A percentile compares a stretch with the other conserved stretches of the same genome.
Evolutionary conservation across 2,888 invertebrate genomes (phyloP).

Genomic region (Eumacrocentrus americanus): DNA sequence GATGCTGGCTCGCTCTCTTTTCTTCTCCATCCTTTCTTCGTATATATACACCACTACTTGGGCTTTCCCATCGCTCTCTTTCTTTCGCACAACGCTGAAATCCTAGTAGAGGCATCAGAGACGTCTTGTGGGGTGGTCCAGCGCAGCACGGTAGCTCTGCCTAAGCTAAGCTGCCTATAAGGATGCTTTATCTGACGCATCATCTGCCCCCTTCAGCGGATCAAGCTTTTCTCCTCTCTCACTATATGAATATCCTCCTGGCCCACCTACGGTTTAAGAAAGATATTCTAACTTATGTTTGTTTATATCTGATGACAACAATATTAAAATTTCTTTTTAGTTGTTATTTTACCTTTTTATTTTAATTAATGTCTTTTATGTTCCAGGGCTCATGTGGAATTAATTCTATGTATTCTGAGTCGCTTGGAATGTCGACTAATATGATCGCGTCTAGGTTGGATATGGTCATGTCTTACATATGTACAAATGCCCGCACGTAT

Average conservation of each 20-base stretch:
- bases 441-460: too few relatives aligned
- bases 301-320: too few relatives aligned
- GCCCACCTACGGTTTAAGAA: constrained; percentile 24
- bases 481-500: too few relatives aligned
- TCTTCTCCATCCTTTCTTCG: constrained; percentile 8
- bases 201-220: constrained; percentile 41
- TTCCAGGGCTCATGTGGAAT: too few relatives aligned
- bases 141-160: constrained; percentile 58
- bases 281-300: not conserved
- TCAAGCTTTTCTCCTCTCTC: constrained; percentile 31
- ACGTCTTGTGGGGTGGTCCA: constrained; percentile 43
- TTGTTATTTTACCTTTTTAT: too few relatives aligned
- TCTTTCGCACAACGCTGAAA: constrained; percentile 50
- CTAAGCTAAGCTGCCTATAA: constrained; percentile 55
- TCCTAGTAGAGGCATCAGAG: constrained; percentile 55
- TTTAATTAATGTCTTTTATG: too few relatives aligned
- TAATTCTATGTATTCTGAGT: too few relatives aligned
- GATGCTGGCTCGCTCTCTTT: constrained; percentile 5
- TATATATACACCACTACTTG: not conserved
- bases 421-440: too few relatives aligned
- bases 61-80: constrained; percentile 15
- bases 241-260: not conserved
- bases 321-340: too few relatives aligned
- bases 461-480: too few relatives aligned
- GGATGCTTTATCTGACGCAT: constrained; percentile 54